Base-by-base conservation (phyloP, 2,888 invertebrate species). In the Folsomia candida region DNA sequence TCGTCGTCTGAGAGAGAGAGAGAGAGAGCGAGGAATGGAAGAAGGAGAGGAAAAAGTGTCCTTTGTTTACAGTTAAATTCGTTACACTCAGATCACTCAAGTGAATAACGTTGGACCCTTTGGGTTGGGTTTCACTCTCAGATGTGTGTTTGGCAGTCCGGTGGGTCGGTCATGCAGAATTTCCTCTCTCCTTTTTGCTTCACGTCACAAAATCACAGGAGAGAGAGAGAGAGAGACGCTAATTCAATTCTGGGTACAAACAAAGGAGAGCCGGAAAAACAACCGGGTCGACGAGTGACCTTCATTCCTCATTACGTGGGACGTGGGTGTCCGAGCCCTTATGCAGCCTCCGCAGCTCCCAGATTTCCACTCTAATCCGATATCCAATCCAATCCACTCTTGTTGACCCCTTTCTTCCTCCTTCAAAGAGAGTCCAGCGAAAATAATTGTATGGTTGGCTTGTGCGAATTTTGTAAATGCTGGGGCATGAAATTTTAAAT, bases 71-170 rank as follows among this genome's bases (percentile, higher is more conserved):
- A 29, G 73, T 74, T 64, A 69, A 71, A 75, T 77, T 79, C 76
- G 76, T 76, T 75, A 70, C 70, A 74, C 75, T 79, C n/a, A n/a
- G 77, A 78, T 76, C 78, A 79, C 67, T 77, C 77, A 78, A 70
- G 71, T 73, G 76, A 77, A 78, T 76, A 72, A 75, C 75, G 74
- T 75, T 76, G 77, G 77, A 75, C 76, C 76, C 74, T 69, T n/a
- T n/a, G n/a, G n/a, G n/a, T n/a, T 75, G 73, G 78, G 75, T 72
- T 73, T 71, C 71, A 76, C 26, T 60, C 6, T 62, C 62, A 62
- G 65, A 67, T 64, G 20, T 29, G 66, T 61, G 61, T 70, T 69
- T 70, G 58, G 24, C 67, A 47, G 51, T n/a, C 4, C 4, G 20
- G 3, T 14, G 9, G 29, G 6, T 28, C 64, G 47, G 20, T 3